A percentile compares a stretch with the other conserved stretches of the same genome.
Conservation (phyloP, 2,113 vertebrate species). For the Stigmatopora nigra region DNA sequence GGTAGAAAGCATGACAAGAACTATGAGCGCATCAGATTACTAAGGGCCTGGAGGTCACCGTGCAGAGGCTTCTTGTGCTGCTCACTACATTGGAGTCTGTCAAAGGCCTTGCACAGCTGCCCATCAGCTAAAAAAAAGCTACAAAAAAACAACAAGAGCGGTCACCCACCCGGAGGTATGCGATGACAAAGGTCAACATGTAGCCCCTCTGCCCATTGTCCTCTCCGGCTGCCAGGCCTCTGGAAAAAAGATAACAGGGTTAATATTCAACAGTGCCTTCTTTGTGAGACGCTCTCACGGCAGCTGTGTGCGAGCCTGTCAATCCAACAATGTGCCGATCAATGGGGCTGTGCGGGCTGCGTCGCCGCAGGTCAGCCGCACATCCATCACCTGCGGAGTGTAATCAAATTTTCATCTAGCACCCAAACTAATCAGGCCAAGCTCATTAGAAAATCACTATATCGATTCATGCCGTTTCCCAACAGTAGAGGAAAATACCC, state of each 20-base stretch:
- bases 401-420: slow-evolving; percentile 69
- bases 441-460: slow-evolving; percentile 68
- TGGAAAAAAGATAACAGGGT: slow-evolving; percentile 73
- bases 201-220: slow-evolving; percentile 99
- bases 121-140: slow-evolving; percentile 27
- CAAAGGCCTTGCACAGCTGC: slow-evolving; percentile 32
- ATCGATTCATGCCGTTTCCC: slow-evolving; percentile 60
- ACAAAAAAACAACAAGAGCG: slow-evolving; percentile 31
- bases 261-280: slow-evolving; percentile 68
- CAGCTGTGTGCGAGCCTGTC: slow-evolving; percentile 55
- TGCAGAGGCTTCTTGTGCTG: slow-evolving; percentile 35
- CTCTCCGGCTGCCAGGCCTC: slow-evolving; percentile 96
- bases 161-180: slow-evolving; percentile 91
- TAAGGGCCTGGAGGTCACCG: slow-evolving; percentile 46
- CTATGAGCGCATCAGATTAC: slow-evolving; percentile 50
- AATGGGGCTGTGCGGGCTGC: slow-evolving; percentile 48
- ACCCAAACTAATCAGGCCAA: slow-evolving; percentile 68
- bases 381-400: slow-evolving; percentile 67
- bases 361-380: slow-evolving; percentile 53
- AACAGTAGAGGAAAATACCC: slow-evolving; percentile 52
- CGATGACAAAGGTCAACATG: slow-evolving; percentile 97
- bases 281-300: slow-evolving; percentile 46
- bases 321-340: slow-evolving; percentile 61
- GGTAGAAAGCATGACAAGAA: slow-evolving; percentile 44
- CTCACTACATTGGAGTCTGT: slow-evolving; percentile 38